A percentile compares a stretch with the other conserved stretches of the same genome.
Evolutionary conservation across 2,113 vertebrate species (phyloP).

Genomic region (Percina caprodes): DNA sequence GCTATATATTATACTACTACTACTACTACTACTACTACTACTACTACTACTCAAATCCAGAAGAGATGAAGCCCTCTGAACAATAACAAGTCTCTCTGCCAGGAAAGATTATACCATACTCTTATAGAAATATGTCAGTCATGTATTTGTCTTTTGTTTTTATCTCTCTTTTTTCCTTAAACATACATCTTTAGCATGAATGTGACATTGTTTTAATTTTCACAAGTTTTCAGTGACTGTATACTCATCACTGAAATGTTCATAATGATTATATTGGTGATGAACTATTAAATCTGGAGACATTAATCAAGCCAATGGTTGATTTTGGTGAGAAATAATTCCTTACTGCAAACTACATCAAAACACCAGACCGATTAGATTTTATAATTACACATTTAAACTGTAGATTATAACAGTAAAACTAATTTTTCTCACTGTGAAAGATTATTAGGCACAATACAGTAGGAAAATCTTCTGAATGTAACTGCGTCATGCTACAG

Average conservation of each 20-base stretch:
- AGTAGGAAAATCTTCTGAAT: conserved; percentile 15
- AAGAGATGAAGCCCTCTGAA: conserved; percentile 47
- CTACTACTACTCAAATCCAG: conserved; percentile 39
- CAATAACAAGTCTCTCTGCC: conserved; percentile 19
- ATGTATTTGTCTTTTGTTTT: background rate
- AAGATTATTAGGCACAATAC: conserved; percentile 13
- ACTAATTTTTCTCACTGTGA: background rate
- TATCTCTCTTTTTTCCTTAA: background rate
- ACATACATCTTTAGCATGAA: background rate
- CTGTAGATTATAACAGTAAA: background rate
- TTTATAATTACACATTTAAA: conserved; percentile 7
- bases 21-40: too few species aligned
- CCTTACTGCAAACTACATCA: background rate
- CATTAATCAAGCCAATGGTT: conserved; percentile 2
- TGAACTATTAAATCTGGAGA: conserved; percentile 30
- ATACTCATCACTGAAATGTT: conserved; percentile 35
- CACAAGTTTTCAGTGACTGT: conserved; percentile 1
- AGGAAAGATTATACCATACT: conserved; percentile 29
- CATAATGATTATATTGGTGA: conserved; percentile 44
- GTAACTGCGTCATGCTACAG: background rate
- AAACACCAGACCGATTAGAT: conserved; percentile 4
- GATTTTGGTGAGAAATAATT: conserved; percentile 34
- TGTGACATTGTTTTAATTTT: background rate
- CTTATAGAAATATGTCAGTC: conserved; percentile 11
- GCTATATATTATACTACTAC: conserved; percentile 40